Conservation (phyloP, 2,888 invertebrate species). For the Caenorhabditis becei region DNA sequence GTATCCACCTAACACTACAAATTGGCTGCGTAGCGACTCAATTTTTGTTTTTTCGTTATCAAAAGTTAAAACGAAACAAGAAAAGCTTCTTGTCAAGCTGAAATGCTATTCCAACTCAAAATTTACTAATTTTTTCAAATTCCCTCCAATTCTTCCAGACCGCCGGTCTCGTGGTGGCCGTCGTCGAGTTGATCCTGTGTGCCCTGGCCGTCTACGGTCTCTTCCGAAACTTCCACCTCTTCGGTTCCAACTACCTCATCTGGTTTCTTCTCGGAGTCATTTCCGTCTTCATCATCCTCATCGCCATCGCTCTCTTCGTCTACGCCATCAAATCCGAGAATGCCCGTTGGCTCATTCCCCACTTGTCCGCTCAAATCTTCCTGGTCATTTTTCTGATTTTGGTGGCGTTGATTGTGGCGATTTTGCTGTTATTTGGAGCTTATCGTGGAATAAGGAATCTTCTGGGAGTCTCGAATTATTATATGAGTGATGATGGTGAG, state of each 20-base stretch:
- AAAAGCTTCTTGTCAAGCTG: too few species aligned
- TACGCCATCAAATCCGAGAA: constrained; percentile 80
- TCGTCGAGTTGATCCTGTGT: constrained; percentile 79
- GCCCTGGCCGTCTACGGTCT: constrained; percentile 80
- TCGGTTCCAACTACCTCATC: constrained; percentile 78
- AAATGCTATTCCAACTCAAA: neutral
- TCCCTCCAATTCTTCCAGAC: constrained; percentile 64
- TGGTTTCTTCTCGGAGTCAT: constrained; percentile 80
- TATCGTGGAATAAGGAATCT: constrained; percentile 79
- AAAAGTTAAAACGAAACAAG: too few species aligned
- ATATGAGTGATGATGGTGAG: constrained; percentile 80
- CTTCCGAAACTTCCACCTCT: constrained; percentile 79
- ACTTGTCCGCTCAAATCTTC: constrained; percentile 80
- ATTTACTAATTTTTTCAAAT: neutral
- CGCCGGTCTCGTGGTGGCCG: constrained; percentile 79
- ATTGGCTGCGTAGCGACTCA: too few species aligned
- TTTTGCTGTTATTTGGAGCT: constrained; percentile 78
- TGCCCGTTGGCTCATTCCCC: constrained; percentile 79
- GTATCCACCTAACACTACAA: too few species aligned
- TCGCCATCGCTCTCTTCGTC: constrained; percentile 79
- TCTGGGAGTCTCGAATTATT: constrained; percentile 78
- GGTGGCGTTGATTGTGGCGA: constrained; percentile 78
- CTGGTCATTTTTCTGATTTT: constrained; percentile 80
- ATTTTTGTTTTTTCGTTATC: too few species aligned
- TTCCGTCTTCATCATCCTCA: constrained; percentile 77